Percentiles rank a stretch among this genome's conserved stretches.
These are phyloP conservation scores for Octonoba sinensis DNA, from an alignment of 2,888 invertebrate species.

Conservation along the genomic window DNA sequence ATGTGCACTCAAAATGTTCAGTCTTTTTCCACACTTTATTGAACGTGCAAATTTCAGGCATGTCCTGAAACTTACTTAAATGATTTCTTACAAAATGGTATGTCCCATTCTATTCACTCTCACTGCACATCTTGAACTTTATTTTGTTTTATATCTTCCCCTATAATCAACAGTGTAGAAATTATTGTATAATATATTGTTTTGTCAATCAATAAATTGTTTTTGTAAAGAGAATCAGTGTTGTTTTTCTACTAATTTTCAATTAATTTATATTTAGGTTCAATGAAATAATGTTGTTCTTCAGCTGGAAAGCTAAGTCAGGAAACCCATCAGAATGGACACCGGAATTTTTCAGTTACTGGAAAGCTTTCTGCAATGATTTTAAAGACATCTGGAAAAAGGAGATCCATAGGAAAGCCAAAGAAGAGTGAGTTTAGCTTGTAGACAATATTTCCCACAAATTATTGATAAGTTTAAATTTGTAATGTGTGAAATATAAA, in stretches of 20 bases:
- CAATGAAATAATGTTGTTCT: slow-evolving; percentile 79
- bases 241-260: neutral
- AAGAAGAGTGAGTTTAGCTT: slow-evolving; percentile 70
- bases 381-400: slow-evolving; percentile 96
- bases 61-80: too few relatives aligned
- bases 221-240: too few relatives aligned
- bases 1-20: too few relatives aligned
- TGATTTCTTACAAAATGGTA: too few relatives aligned
- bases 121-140: too few relatives aligned
- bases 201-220: too few relatives aligned
- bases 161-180: too few relatives aligned
- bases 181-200: too few relatives aligned
- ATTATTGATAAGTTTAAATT: neutral
- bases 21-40: too few relatives aligned
- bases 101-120: too few relatives aligned
- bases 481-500: neutral
- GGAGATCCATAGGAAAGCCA: slow-evolving; percentile 85
- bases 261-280: slow-evolving; percentile 39
- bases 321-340: slow-evolving; percentile 77
- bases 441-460: neutral
- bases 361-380: slow-evolving; percentile 91
- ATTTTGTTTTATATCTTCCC: too few relatives aligned
- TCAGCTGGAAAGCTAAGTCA: slow-evolving; percentile 86
- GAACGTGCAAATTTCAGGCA: too few relatives aligned
- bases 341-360: slow-evolving; percentile 89